Evolutionary conservation across 1,140 invertebrate species (phyloP).

Genomic region (Zaprionus kolodkinae): DNA sequence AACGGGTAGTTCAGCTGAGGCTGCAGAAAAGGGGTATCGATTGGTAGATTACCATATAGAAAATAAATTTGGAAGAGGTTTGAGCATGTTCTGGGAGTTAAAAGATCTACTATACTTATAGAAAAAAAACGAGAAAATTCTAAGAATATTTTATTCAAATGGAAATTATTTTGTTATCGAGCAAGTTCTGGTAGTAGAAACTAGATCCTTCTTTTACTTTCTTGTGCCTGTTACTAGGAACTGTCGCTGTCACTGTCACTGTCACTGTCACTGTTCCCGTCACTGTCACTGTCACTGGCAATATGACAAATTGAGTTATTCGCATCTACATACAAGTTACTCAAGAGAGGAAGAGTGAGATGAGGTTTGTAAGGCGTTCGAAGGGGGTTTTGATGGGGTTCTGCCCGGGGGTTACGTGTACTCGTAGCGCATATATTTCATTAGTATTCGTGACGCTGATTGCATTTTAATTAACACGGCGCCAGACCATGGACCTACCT

Average conservation of each 20-base stretch:
- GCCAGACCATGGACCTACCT: slow-evolving; percentile 50
- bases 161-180: background rate
- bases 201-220: background rate
- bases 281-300: slow-evolving; percentile 22
- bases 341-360: background rate
- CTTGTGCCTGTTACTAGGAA: background rate
- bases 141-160: no score
- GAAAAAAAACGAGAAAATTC: no score
- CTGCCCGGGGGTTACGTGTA: slow-evolving; percentile 1
- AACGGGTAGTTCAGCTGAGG: background rate
- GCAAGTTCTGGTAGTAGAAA: no score
- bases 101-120: no score
- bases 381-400: background rate
- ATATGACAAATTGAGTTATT: slow-evolving; percentile 60
- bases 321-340: slow-evolving; percentile 48
- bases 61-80: background rate
- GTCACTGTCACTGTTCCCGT: slow-evolving; percentile 16
- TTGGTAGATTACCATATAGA: background rate
- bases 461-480: slow-evolving; percentile 77
- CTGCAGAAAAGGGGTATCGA: background rate
- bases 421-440: slow-evolving; percentile 59
- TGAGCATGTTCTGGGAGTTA: background rate
- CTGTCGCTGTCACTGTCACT: slow-evolving; percentile 15
- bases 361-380: background rate
- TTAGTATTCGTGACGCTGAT: slow-evolving; percentile 77